Base-by-base conservation (phyloP, 2,113 vertebrate species). In the Tenebrosternarchus preto region DNA sequence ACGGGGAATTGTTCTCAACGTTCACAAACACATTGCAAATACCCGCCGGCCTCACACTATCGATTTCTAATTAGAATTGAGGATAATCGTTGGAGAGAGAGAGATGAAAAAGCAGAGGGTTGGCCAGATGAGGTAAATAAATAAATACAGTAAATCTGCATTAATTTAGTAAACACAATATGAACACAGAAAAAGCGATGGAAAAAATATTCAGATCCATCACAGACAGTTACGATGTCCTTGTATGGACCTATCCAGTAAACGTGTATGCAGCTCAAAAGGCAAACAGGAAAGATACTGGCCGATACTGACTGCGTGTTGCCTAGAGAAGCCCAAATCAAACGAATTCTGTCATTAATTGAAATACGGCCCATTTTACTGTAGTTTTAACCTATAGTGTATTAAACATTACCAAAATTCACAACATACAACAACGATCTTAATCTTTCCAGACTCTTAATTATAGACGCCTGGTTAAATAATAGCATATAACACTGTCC, bases 11-110 rank as follows among this genome's bases (percentile, higher is more conserved):
- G 92, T 93, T 92, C 90, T 93, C 93, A 93, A 91, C 93, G 92
- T 94, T 93, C 93, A 94, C 93, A 94, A 92, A 93, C 93, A 92
- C 93, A 93, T 91, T 90, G 94, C 93, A 94, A 93, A 94, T 91
- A 93, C 93, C 93, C 94, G 88, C 87, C 91, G 93, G 93, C 91
- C 91, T 90, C 87, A 88, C 91, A 76, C 85, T 91, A 95, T 95
- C 89, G 94, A 95, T 94, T 95, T 94, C 93, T 94, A 94, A 95
- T 95, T 94, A 95, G 93, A 91, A 90, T 89, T 83, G 88, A 89
- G 91, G 92, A 94, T 93, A 94, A 93, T 94, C 92, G 91, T 93
- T 93, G 92, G 90, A 89, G 91, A 91, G 89, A 92, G 90, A 92
- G 91, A 90, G 90, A 91, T 84, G 81, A 92, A 91, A 92, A 87